Percentiles rank a stretch among this genome's conserved stretches.
Evolutionary conservation across 2,888 invertebrate genomes (phyloP).

Genomic region (Opisthograptis luteolata): DNA sequence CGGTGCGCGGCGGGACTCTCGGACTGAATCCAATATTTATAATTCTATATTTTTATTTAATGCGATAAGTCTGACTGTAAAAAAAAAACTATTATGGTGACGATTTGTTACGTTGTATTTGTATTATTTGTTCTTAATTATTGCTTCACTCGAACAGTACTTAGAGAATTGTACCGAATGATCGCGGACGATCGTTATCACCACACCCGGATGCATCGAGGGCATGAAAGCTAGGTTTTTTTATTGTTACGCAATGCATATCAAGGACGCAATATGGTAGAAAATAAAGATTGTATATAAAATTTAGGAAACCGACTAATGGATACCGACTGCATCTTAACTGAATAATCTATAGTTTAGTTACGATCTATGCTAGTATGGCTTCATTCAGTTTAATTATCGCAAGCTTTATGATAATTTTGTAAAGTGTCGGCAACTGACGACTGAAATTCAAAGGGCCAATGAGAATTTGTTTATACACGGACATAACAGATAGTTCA

Average conservation of each 20-base stretch:
- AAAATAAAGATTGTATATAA: conserved; percentile 84
- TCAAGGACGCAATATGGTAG: conserved; percentile 85
- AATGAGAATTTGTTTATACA: conserved; percentile 70
- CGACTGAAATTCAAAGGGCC: conserved; percentile 80
- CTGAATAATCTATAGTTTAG: conserved; percentile 80
- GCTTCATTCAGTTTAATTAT: conserved; percentile 75
- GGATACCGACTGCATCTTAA: conserved; percentile 79
- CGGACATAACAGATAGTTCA: conserved; percentile 51
- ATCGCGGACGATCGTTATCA: conserved; percentile 49
- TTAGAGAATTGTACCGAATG: conserved; percentile 63
- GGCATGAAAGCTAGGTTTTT: conserved; percentile 82
- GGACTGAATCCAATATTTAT: conserved; percentile 79
- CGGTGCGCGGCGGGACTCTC: conserved; percentile 26
- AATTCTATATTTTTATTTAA: conserved; percentile 82
- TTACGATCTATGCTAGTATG: conserved; percentile 80
- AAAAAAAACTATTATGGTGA: conserved; percentile 70
- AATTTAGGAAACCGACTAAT: conserved; percentile 74
- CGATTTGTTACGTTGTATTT: conserved; percentile 70
- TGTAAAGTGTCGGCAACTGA: conserved; percentile 74
- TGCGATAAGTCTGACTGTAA: conserved; percentile 82
- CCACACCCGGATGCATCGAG: conserved; percentile 67
- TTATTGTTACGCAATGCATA: conserved; percentile 85
- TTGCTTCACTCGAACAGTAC: conserved; percentile 78
- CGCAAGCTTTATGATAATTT: conserved; percentile 77
- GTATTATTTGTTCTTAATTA: conserved; percentile 77